A percentile compares a stretch with the other conserved stretches of the same genome.
Conservation (phyloP, 2,797 vertebrate genomes). For the Paratrypauchen microcephalus region DNA sequence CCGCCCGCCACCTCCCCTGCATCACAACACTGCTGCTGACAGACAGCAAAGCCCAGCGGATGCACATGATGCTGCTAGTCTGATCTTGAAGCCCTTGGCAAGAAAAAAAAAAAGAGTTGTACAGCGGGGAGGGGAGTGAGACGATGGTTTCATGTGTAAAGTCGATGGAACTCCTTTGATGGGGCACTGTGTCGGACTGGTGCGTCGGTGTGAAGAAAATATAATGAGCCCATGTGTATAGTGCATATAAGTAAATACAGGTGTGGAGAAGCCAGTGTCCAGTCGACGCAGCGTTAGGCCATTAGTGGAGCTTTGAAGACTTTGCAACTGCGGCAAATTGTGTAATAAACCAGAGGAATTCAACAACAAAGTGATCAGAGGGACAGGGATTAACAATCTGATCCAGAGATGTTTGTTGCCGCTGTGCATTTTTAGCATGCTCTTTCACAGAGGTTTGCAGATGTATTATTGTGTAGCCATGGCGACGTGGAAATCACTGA, state of each 20-base stretch:
- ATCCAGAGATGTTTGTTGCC: conserved; percentile 47
- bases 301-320: conserved; percentile 65
- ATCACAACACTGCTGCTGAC: conserved; percentile 65
- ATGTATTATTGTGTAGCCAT: conserved; percentile 6
- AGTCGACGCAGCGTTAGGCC: conserved; percentile 44
- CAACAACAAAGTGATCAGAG: conserved; percentile 47
- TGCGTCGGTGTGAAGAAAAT: conserved; percentile 44
- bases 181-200: conserved; percentile 33
- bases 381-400: conserved; percentile 45
- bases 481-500: not conserved
- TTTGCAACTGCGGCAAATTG: conserved; percentile 43
- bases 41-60: conserved; percentile 63
- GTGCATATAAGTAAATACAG: conserved; percentile 49
- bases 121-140: conserved; percentile 15
- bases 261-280: conserved; percentile 45
- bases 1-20: conserved; percentile 40
- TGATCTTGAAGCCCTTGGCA: conserved; percentile 42
- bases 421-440: conserved; percentile 17
- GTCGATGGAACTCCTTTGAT: conserved; percentile 51
- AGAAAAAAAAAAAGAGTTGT: conserved; percentile 30
- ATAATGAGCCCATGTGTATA: conserved; percentile 59
- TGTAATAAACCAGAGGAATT: conserved; percentile 62
- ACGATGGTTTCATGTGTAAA: conserved; percentile 20
- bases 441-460: conserved; percentile 8
- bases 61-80: conserved; percentile 44